Percentiles rank a stretch among this genome's conserved stretches.
These are phyloP conservation scores for Microplitis demolitor DNA, from an alignment of 1,140 invertebrate species.

Conservation along the genomic window DNA sequence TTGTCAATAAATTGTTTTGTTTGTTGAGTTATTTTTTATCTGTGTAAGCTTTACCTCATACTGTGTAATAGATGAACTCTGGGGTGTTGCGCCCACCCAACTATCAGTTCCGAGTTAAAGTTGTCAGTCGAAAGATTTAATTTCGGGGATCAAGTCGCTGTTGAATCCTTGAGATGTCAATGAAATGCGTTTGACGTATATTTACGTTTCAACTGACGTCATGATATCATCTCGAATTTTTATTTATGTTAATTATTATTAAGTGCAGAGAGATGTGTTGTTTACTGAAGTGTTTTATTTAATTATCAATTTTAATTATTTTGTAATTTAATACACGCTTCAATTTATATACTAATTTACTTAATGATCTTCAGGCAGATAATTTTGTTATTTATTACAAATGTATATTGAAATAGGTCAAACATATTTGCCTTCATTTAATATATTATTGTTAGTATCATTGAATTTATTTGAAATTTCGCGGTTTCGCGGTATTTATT, in stretches of 20 bases:
- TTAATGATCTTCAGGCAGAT: too few relatives aligned
- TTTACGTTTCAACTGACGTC: conserved; percentile 3
- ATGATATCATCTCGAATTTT: background rate
- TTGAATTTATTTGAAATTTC: too few relatives aligned
- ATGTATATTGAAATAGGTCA: too few relatives aligned
- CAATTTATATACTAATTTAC: too few relatives aligned
- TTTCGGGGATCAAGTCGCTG: conserved; percentile 31
- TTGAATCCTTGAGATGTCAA: background rate
- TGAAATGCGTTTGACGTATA: background rate
- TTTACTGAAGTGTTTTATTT: too few relatives aligned
- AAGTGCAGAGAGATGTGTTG: background rate
- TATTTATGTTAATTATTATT: conserved; percentile 5
- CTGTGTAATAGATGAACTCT: background rate
- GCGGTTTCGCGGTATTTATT: too few relatives aligned
- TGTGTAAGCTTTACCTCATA: background rate
- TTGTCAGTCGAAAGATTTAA: conserved; percentile 44
- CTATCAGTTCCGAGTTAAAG: conserved; percentile 42
- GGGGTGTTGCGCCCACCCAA: conserved; percentile 10
- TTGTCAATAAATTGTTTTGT: background rate
- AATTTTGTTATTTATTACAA: too few relatives aligned
- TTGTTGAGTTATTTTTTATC: background rate
- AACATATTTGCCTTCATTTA: too few relatives aligned
- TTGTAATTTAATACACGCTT: too few relatives aligned
- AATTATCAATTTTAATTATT: too few relatives aligned
- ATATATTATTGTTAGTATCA: too few relatives aligned